Base-by-base conservation (phyloP, 2,888 invertebrate species). In the Matsumyia berberina region DNA sequence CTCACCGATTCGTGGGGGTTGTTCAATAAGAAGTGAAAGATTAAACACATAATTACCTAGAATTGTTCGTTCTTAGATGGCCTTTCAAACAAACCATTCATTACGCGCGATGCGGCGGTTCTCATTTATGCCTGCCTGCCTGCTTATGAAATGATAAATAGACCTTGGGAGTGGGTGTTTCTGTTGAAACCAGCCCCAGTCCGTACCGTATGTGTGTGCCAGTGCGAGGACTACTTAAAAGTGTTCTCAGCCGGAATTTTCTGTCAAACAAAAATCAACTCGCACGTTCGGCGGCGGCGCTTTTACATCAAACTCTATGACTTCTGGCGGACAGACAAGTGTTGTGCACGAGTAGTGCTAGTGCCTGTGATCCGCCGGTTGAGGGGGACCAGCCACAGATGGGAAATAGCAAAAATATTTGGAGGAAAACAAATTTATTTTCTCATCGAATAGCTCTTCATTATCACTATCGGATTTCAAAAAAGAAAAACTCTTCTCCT, bases 11-110 rank as follows among this genome's bases (percentile, higher is more conserved):
- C 80, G 70, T 76, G 79, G 74, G 79, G 85, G 85, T 76, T 85
- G 85, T 85, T 85, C 85, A 85, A 85, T 85, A 74, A 70, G 80
- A 80, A 85, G 64, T 85, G 85, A 85, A 85, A 85, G 85, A 85
- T 85, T 80, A 85, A 85, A 85, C 85, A 85, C 85, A 85, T 85
- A 80, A 85, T 85, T 85, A 85, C 85, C 85, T 80, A 85, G 85
- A 85, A 85, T 85, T 85, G 79, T 80, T 80, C 74, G 80, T 80
- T 85, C 74, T 66, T 80, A 60, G 85, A 85, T 85, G 74, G 85
- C 80, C 85, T 85, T 85, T 85, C 85, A 85, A 85, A 85, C 85
- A 85, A 85, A 85, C 85, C 74, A 70, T 85, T 85, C 79, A 78
- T 78, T 62, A 57, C 70, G 62, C 78, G 62, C 24, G 70, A 78